Evolutionary conservation across 2,888 invertebrate species (phyloP).

Genomic region (Tinea pellionella): DNA sequence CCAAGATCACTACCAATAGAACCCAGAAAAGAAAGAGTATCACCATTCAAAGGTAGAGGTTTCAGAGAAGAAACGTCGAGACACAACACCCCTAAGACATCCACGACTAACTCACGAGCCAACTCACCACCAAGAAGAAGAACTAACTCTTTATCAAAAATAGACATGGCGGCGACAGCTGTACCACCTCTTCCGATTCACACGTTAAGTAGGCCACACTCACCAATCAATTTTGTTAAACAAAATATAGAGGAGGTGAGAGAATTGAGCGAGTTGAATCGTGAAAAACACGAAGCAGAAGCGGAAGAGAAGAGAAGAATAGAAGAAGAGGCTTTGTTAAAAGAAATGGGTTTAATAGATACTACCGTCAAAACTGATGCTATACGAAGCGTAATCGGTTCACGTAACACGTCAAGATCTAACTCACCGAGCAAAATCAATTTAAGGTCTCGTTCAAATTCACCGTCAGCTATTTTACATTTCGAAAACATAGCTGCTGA

Average conservation of each 20-base stretch:
- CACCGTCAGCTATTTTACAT: slow-evolving; percentile 48
- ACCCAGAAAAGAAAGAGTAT: slow-evolving; percentile 56
- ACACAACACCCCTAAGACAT: slow-evolving; percentile 64
- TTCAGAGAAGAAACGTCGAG: slow-evolving; percentile 66
- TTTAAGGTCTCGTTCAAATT: slow-evolving; percentile 53
- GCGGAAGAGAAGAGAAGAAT: slow-evolving; percentile 48
- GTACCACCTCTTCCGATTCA: slow-evolving; percentile 28
- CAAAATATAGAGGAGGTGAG: slow-evolving; percentile 61
- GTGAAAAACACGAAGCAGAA: slow-evolving; percentile 59
- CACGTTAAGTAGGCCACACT: slow-evolving; percentile 34
- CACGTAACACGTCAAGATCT: slow-evolving; percentile 43
- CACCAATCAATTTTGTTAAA: slow-evolving; percentile 57
- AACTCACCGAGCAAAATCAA: slow-evolving; percentile 51
- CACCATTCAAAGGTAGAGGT: slow-evolving; percentile 73
- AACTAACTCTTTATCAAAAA: slow-evolving; percentile 48
- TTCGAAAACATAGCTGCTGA: slow-evolving; percentile 35
- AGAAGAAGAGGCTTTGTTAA: slow-evolving; percentile 57
- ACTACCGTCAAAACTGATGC: slow-evolving; percentile 34
- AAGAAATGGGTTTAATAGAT: slow-evolving; percentile 58
- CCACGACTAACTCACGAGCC: slow-evolving; percentile 50
- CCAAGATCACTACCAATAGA: slow-evolving; percentile 51
- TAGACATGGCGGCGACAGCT: slow-evolving; percentile 54
- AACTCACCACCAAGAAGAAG: slow-evolving; percentile 53
- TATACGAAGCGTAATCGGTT: slow-evolving; percentile 32
- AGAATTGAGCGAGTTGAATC: slow-evolving; percentile 58